Percentiles rank a stretch among this genome's conserved stretches.
These are phyloP conservation scores for Poecilia picta DNA, from an alignment of 2,797 vertebrate species.

Conservation along the genomic window DNA sequence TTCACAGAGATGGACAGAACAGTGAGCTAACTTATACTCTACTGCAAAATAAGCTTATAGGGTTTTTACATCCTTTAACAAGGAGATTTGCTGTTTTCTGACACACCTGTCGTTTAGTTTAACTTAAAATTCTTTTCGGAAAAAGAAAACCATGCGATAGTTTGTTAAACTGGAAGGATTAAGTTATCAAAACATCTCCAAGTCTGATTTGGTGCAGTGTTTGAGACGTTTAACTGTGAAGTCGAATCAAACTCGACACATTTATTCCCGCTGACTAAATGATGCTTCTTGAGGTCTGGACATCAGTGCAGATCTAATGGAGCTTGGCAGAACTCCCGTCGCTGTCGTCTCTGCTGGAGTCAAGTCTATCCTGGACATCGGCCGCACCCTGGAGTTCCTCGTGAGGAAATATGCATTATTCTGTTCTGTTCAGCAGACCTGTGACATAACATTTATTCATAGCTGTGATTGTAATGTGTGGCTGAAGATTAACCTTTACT, in stretches of 20 bases:
- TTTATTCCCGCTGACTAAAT: not conserved
- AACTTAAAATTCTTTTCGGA: not conserved
- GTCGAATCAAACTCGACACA: not conserved
- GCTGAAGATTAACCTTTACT: not conserved
- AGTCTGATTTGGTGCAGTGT: not conserved
- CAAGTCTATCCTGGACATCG: constrained; percentile 92
- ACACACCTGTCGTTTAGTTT: not conserved
- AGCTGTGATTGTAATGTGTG: not conserved
- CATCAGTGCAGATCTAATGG: constrained; percentile 91
- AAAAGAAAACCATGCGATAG: not conserved
- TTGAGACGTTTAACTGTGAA: not conserved
- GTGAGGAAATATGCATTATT: constrained; percentile 68
- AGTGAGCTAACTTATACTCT: constrained; percentile 74
- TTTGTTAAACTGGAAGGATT: not conserved
- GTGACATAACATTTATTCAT: not conserved
- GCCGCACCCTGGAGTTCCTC: constrained; percentile 90
- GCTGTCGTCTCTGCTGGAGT: constrained; percentile 90
- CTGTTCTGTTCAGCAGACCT: not conserved
- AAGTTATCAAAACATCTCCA: not conserved
- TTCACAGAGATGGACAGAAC: constrained; percentile 88
- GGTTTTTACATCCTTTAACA: not conserved
- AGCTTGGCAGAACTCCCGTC: constrained; percentile 89
- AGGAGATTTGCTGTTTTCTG: not conserved
- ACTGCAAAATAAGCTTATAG: not conserved
- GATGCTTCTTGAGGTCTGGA: constrained; percentile 83